phyloP scores from a whole-genome alignment of 2,113 vertebrate species.

The Pristiophorus japonicus region DNA sequence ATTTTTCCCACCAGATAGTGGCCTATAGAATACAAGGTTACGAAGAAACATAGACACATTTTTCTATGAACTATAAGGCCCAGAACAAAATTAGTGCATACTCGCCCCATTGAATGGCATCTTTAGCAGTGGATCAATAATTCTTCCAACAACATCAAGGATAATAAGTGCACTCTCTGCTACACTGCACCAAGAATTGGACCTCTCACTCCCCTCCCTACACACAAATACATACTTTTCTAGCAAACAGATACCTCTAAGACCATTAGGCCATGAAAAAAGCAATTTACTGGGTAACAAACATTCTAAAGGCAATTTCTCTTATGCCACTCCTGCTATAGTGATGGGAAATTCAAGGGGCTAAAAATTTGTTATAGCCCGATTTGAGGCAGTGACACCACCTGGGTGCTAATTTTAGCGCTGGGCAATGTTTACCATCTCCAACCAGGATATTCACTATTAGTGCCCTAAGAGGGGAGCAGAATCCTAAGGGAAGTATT shows the following conservation, averaged over 20 bases:
- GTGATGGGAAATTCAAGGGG: neutral
- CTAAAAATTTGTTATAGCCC: too few species aligned
- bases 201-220: neutral
- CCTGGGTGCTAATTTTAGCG: too few species aligned
- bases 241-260: too few species aligned
- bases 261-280: neutral
- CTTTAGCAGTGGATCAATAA: neutral
- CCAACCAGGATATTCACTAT: too few species aligned
- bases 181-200: too few species aligned
- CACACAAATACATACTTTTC: neutral
- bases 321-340: neutral
- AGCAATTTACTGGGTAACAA: neutral
- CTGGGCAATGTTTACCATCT: too few species aligned
- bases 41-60: neutral
- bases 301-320: neutral
- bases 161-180: neutral
- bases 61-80: neutral
- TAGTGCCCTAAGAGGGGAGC: too few species aligned
- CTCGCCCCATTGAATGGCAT: neutral
- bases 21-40: too few species aligned
- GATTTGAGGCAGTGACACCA: too few species aligned
- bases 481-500: too few species aligned
- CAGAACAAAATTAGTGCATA: neutral
- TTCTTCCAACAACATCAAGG: neutral
- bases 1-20: too few species aligned